Evolutionary conservation across 2,113 vertebrate genomes (phyloP).

Genomic region (Myotis lucifugus): DNA sequence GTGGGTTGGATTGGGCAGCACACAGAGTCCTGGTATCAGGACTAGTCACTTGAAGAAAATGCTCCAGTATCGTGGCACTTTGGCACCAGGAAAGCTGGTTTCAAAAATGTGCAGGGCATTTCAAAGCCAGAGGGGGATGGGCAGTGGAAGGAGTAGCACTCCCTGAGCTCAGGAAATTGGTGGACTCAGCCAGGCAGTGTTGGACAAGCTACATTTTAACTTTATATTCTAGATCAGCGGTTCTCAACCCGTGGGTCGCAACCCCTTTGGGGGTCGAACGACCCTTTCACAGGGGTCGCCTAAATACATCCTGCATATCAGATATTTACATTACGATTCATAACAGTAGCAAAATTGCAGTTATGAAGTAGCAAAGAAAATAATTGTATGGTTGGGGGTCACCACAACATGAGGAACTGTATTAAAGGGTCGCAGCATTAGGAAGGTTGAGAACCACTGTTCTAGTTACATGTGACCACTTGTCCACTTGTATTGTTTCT

Average conservation of each 20-base stretch:
- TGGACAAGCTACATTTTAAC: background rate
- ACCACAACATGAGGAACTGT: no score
- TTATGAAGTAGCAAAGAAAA: no score
- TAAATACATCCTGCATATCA: no score
- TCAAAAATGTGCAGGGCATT: background rate
- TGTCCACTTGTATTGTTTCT: background rate
- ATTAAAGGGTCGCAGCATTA: no score
- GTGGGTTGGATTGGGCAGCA: background rate
- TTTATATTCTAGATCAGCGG: slow-evolving; percentile 3
- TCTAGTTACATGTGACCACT: background rate
- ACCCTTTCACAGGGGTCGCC: no score
- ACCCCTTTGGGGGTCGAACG: no score
- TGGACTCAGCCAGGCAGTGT: background rate
- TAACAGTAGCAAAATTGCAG: no score
- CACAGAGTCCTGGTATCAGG: background rate
- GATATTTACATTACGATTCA: no score
- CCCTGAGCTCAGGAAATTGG: background rate
- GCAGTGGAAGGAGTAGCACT: background rate
- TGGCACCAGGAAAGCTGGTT: background rate
- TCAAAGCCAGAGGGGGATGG: background rate
- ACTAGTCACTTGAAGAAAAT: background rate
- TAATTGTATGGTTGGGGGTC: no score
- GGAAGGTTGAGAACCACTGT: background rate
- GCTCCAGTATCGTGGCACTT: background rate
- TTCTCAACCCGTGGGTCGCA: no score